Evolutionary conservation across 35 echinoderm and acorn worm genomes (phyloP), one percentile per base, ranked within the genome.

Genomic region (Strongylocentrotus purpuratus): DNA sequence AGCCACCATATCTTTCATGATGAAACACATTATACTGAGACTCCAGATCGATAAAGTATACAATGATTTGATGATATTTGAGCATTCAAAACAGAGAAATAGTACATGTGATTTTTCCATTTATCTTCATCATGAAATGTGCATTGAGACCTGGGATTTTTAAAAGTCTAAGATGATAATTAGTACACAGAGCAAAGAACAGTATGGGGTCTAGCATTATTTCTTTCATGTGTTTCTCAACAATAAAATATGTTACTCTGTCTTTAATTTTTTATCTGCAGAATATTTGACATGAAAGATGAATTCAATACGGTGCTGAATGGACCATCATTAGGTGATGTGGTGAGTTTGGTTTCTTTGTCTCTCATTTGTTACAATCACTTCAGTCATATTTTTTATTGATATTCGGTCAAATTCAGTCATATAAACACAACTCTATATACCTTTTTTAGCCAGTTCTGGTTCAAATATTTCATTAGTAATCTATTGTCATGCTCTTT

Each of bases 321-420:
- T 86, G 97, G 96, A 33, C 97, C 97, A 41, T 88, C 86, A 31
- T 85, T 98, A 33, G 95, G 90, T 85, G 97, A 98, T 96, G 96
- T 98, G 96, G 97, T 98, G 85, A 87, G 97, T 94, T 47, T 45
- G 11, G 33, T 35, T 1, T 28, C 4, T 20, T 33, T 33, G 1
- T 25, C 33, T 45, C 13, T 1, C 17, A 35, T 15, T 46, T 33
- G 2, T 89, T 41, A 45, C 25, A 33, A 18, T 89, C 33, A 89
- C 12, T 89, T 41, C 14, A 0, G 35, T 89, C 32, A 33, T 89
- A 15, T 28, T 88, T 31, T 17, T 46, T 41, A 46, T 18, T 15
- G 0, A 25, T 2, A 87, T 25, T 20, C 7, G 32, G 31, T 10
- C 15, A 46, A 78, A 8, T 3, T 78, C 65, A 28, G 20, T 78